Evolutionary conservation across 2,888 invertebrate species (phyloP), one percentile per base, ranked within the genome.

Genomic region (Netelia virgata): DNA sequence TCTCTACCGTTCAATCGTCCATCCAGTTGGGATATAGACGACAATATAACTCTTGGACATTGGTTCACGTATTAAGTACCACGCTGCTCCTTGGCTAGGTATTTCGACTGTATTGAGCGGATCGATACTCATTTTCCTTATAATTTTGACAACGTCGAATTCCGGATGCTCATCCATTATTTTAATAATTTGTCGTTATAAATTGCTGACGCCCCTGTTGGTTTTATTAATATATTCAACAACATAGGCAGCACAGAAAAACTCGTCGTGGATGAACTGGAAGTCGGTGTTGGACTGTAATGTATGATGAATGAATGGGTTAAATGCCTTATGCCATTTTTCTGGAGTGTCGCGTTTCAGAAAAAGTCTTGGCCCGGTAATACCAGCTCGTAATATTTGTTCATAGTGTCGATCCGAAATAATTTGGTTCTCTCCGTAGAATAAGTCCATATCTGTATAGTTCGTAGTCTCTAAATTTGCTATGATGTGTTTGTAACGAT

Each of bases 31-130:
- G 9, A 88, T 85, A 36, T 86, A 87, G 18, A 89, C 89, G 61
- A 86, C 79, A 59, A 80, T 63, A 6, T 91, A 92, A 77, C 90
- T 72, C 83, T 91, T 88, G n/a, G 91, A 91, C 93, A 94, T 94
- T 14, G 92, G 92, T 80, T 92, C 88, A 64, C 93, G 87, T 59
- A 94, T 81, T 2, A 94, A 81, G 90, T 90, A 93, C 93, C 93
- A 94, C 63, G 93, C 93, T 55, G 93, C 92, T 88, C 93, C 93
- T 91, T 93, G 93, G 76, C 88, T 88, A 1, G 89, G 82, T 86
- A 93, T 90, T 79, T 92, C 92, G 28, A 89, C 86, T 43, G 57
- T 69, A 79, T 93, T 92, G 0, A 93, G 83, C 50, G 92, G 69
- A 55, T 91, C 66, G 1, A 91, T 73, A 85, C 91, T 87, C 36